A percentile compares a stretch with the other conserved stretches of the same genome.
phyloP scores from a whole-genome alignment of 2,113 vertebrate species.

The Arothron firmamentum region DNA sequence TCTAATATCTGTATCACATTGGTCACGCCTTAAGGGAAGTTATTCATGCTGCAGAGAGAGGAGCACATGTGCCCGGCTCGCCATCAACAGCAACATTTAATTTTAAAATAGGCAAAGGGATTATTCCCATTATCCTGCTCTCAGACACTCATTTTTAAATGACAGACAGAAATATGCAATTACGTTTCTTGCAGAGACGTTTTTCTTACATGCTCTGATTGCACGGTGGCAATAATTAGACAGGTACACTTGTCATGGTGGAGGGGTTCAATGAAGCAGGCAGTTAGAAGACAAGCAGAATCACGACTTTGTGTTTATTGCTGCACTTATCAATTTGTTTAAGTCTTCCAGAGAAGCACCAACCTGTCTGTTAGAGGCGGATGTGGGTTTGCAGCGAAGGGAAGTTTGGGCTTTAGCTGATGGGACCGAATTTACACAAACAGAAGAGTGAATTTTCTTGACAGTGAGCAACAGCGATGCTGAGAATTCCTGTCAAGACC shows the following conservation, averaged over 20 bases:
- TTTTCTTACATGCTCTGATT: neutral
- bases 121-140: constrained; percentile 55
- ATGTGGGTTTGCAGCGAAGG: no score
- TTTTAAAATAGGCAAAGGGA: constrained; percentile 57
- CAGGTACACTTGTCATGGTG: neutral
- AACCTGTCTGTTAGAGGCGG: no score
- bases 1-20: constrained; percentile 70
- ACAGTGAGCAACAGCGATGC: constrained; percentile 21
- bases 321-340: no score
- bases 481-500: constrained; percentile 18
- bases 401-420: no score
- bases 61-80: constrained; percentile 27
- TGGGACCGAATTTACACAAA: neutral
- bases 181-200: constrained; percentile 16
- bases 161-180: constrained; percentile 47
- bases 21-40: constrained; percentile 53
- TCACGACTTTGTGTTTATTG: no score
- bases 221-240: constrained; percentile 2
- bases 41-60: constrained; percentile 38
- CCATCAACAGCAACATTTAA: constrained; percentile 51
- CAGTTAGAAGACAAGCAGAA: neutral
- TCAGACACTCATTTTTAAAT: constrained; percentile 53
- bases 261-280: constrained; percentile 20
- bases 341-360: no score
- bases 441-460: neutral